Evolutionary conservation across 2,888 invertebrate species (phyloP).

Genomic region (Sthenelais limicola): DNA sequence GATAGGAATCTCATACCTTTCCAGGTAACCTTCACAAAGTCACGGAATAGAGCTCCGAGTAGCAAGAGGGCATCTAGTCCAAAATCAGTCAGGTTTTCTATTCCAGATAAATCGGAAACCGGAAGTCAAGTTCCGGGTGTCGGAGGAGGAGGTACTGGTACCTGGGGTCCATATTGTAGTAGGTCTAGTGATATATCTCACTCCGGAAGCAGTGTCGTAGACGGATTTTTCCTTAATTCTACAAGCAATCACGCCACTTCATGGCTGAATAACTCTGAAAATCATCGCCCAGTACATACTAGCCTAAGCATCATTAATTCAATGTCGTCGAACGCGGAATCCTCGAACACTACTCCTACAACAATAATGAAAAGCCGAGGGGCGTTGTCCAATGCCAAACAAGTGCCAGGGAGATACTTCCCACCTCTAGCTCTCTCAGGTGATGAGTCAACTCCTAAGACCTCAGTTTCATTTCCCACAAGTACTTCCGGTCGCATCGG

Average conservation of each 20-base stretch:
- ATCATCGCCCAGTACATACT: not conserved
- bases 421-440: conserved; percentile 1
- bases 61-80: not conserved
- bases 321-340: not conserved
- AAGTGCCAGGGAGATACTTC: conserved; percentile 26
- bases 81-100: conserved; percentile 16
- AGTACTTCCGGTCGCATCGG: not conserved
- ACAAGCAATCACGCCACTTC: too few relatives aligned
- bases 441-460: too few relatives aligned
- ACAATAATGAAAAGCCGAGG: conserved; percentile 7
- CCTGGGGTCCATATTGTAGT: too few relatives aligned
- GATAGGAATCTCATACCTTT: conserved; percentile 7
- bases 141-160: too few relatives aligned
- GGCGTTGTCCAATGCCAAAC: not conserved
- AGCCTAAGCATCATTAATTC: not conserved
- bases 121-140: too few relatives aligned
- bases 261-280: not conserved
- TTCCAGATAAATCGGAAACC: conserved; percentile 5
- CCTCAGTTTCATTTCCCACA: too few relatives aligned
- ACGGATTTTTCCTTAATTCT: conserved; percentile 13
- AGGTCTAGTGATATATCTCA: conserved; percentile 6
- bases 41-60: not conserved
- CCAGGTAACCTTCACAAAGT: conserved; percentile 31
- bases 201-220: conserved; percentile 17
- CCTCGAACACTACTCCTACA: not conserved